Evolutionary conservation across 1,140 invertebrate genomes (phyloP).

Genomic region (Penaeus chinensis): DNA sequence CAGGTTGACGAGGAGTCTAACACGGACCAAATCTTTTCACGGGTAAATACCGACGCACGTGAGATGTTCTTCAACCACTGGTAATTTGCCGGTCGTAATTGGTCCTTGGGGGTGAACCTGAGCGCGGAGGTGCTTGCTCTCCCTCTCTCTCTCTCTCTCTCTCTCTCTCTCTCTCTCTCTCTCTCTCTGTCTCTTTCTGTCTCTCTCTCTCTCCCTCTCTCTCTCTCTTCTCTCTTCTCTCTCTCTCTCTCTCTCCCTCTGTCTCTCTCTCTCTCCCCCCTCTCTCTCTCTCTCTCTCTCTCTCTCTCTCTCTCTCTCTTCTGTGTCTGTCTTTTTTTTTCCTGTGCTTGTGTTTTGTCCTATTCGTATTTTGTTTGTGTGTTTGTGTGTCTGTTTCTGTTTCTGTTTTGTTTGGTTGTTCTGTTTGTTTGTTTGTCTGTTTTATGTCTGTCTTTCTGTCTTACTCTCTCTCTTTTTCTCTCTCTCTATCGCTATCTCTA

Average conservation of each 20-base stretch:
- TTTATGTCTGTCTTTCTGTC: background rate
- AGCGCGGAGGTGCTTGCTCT: background rate
- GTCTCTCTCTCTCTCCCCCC: background rate
- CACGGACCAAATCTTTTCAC: conserved; percentile 50
- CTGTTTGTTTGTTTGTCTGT: background rate
- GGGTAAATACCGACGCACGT: conserved; percentile 44
- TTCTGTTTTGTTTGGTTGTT: background rate
- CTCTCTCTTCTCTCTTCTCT: background rate
- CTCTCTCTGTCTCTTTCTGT: background rate
- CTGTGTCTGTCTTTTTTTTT: background rate
- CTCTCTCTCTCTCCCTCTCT: background rate
- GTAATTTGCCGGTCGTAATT: conserved; percentile 48
- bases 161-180: background rate
- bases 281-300: background rate
- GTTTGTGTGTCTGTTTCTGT: no score
- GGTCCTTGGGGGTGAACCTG: conserved; percentile 38
- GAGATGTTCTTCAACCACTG: conserved; percentile 28
- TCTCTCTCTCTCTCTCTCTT: background rate
- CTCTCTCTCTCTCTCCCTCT: background rate
- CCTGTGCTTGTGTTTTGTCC: background rate
- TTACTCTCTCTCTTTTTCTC: background rate
- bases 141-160: conserved; percentile 17
- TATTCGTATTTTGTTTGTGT: no score
- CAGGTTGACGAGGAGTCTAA: conserved; percentile 32
- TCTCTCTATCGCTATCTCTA: background rate